Percentiles rank a stretch among this genome's conserved stretches.
Evolutionary conservation across 2,113 vertebrate genomes (phyloP).

Genomic region (Hydropotes inermis): DNA sequence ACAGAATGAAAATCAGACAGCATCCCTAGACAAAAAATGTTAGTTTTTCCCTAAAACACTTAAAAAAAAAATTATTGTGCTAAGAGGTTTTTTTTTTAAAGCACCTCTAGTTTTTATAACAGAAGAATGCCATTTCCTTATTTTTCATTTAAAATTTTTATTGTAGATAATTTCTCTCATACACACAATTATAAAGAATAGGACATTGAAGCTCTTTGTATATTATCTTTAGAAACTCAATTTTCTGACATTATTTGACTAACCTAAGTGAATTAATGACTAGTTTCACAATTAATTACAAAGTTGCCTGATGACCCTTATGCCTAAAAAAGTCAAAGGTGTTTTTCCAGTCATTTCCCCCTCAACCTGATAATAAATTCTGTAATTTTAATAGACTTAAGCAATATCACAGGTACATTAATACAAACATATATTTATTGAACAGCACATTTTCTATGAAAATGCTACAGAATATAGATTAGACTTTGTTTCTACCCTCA

Average conservation of each 20-base stretch:
- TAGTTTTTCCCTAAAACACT: background rate
- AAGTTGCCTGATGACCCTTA: background rate
- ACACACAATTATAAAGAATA: background rate
- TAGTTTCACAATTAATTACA: background rate
- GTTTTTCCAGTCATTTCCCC: background rate
- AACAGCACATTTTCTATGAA: background rate
- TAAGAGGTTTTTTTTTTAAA: background rate
- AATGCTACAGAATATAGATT: background rate
- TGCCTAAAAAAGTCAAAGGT: background rate
- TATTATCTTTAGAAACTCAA: background rate
- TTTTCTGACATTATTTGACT: background rate
- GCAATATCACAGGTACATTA: background rate
- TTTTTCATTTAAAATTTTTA: slow-evolving; percentile 9
- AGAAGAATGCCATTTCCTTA: background rate
- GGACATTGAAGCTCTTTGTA: background rate
- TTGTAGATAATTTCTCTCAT: background rate
- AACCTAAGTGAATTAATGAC: background rate
- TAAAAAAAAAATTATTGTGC: slow-evolving; percentile 19
- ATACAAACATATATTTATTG: background rate
- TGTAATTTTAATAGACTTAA: background rate
- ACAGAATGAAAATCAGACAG: slow-evolving; percentile 17
- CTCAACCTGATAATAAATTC: background rate
- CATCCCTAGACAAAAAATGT: background rate
- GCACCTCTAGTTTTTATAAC: background rate
- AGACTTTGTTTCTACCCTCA: background rate